A percentile compares a stretch with the other conserved stretches of the same genome.
Conservation (phyloP, 2,888 invertebrate genomes). For the Onchidella celtica region DNA sequence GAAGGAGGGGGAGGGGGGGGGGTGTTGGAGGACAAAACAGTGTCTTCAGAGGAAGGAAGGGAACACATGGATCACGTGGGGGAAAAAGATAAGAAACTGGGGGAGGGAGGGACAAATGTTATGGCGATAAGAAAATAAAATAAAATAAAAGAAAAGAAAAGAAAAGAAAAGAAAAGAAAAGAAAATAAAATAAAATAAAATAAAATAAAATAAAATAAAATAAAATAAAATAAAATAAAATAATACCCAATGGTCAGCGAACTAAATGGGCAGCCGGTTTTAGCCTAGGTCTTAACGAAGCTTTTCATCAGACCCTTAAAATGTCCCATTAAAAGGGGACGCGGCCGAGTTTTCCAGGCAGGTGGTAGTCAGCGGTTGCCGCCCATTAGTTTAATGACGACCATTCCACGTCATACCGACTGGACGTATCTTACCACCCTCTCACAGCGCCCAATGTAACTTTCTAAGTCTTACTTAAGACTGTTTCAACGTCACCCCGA, state of each 20-base stretch:
- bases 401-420: neutral
- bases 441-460: too few species aligned
- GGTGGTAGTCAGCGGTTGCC: neutral
- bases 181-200: neutral
- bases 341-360: neutral
- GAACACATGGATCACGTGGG: neutral
- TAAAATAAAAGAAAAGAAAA: constrained; percentile 20
- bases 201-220: neutral
- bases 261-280: neutral
- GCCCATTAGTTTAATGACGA: neutral
- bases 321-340: neutral
- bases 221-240: neutral
- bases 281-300: constrained; percentile 14
- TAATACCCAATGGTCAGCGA: neutral
- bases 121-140: neutral
- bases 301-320: constrained; percentile 15
- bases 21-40: neutral
- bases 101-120: neutral
- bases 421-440: too few species aligned
- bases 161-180: constrained; percentile 17
- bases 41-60: neutral
- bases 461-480: too few species aligned
- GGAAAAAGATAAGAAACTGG: constrained; percentile 12
- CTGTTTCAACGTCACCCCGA: too few species aligned
- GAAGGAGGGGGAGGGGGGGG: neutral